Percentiles rank a stretch among this genome's conserved stretches.
Conservation (phyloP, 2,888 invertebrate species). For the Laspeyria flexula region DNA sequence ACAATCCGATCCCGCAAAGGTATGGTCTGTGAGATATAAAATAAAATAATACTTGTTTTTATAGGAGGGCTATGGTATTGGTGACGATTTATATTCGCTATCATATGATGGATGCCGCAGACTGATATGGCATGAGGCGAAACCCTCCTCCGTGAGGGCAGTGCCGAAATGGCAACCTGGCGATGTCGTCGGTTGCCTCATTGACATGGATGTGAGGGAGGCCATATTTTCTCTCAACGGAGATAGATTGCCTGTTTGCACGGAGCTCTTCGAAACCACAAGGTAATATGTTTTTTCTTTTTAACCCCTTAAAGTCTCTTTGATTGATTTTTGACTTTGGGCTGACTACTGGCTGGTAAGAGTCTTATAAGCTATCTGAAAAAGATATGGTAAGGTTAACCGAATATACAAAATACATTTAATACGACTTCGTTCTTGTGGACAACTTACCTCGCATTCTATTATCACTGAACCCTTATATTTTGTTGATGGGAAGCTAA, state of each 20-base stretch:
- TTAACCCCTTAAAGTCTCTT: not conserved
- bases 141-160: slow-evolving; percentile 85
- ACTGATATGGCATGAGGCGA: slow-evolving; percentile 95
- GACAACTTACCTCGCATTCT: no score
- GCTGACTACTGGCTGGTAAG: no score
- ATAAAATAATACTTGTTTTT: not conserved
- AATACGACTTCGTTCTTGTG: no score
- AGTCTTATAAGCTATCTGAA: no score
- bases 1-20: no score
- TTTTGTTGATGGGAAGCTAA: no score
- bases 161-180: slow-evolving; percentile 92
- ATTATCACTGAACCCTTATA: no score
- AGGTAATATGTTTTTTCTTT: slow-evolving; percentile 79
- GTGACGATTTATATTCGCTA: slow-evolving; percentile 95
- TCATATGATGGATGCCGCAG: slow-evolving; percentile 97
- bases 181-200: slow-evolving; percentile 93
- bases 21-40: not conserved
- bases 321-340: not conserved
- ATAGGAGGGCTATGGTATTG: slow-evolving; percentile 97
- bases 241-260: slow-evolving; percentile 88
- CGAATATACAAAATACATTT: no score
- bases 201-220: slow-evolving; percentile 90
- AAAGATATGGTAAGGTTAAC: no score
- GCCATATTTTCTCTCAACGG: slow-evolving; percentile 95
- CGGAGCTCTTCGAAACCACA: slow-evolving; percentile 91